Conservation (phyloP, 2,113 vertebrate species). For the Neotragus moschatus region DNA sequence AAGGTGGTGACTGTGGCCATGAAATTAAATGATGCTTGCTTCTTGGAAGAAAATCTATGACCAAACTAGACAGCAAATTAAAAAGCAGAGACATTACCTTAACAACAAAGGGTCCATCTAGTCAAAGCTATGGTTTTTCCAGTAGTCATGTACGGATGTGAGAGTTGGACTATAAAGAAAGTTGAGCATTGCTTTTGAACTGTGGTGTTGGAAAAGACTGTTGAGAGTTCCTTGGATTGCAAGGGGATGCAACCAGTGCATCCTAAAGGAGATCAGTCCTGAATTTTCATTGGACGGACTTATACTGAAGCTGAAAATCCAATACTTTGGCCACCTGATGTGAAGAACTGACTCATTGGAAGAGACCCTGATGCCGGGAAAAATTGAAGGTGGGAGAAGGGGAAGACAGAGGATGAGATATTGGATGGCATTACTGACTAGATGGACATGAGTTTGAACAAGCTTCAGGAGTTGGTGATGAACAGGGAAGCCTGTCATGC, state of each 20-base stretch:
- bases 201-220: neutral
- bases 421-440: neutral
- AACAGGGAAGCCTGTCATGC: neutral
- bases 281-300: neutral
- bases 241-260: neutral
- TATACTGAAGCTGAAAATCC: neutral
- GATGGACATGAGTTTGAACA: neutral
- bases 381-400: neutral
- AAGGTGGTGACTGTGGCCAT: neutral
- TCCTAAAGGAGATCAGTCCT: neutral
- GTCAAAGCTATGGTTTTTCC: neutral
- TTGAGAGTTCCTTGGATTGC: neutral
- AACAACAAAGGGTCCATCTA: neutral
- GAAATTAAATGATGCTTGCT: rapidly evolving
- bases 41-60: neutral
- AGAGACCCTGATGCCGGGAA: neutral
- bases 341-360: neutral
- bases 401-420: neutral
- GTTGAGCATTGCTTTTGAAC: neutral
- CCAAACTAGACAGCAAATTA: neutral
- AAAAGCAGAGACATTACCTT: neutral
- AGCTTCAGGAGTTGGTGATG: neutral
- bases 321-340: neutral
- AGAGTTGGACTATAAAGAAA: neutral
- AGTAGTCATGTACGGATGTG: neutral